Conservation (phyloP, 2,113 vertebrate species). For the Gavialis gangeticus region DNA sequence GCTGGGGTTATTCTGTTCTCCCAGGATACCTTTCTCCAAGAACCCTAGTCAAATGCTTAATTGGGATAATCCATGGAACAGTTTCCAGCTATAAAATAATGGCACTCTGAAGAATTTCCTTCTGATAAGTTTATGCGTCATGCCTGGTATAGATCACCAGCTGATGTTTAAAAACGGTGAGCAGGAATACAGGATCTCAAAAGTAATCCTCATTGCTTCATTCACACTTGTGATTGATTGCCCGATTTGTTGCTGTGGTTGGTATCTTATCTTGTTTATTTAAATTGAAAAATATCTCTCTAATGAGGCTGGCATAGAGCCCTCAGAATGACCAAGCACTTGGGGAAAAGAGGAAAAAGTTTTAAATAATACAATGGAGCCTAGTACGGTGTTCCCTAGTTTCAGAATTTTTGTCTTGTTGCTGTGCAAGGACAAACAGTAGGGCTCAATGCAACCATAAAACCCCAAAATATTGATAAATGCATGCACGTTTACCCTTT, state of each 20-base stretch:
- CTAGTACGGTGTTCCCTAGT: background rate
- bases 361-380: constrained; percentile 16
- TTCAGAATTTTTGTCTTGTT: background rate
- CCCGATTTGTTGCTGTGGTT: background rate
- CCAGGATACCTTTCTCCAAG: background rate
- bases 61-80: accelerated
- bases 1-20: background rate
- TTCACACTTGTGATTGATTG: background rate
- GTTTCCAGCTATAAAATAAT: background rate
- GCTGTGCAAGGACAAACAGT: background rate
- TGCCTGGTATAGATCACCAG: background rate
- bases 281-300: background rate
- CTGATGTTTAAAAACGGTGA: background rate
- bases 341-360: background rate
- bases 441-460: background rate
- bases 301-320: background rate
- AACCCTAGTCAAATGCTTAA: background rate
- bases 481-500: background rate
- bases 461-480: background rate
- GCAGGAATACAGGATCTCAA: background rate
- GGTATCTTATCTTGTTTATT: background rate
- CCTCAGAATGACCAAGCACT: background rate
- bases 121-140: background rate
- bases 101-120: background rate
- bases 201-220: background rate